Base-by-base conservation (phyloP, 2,888 invertebrate genomes). In the Netelia virgata region DNA sequence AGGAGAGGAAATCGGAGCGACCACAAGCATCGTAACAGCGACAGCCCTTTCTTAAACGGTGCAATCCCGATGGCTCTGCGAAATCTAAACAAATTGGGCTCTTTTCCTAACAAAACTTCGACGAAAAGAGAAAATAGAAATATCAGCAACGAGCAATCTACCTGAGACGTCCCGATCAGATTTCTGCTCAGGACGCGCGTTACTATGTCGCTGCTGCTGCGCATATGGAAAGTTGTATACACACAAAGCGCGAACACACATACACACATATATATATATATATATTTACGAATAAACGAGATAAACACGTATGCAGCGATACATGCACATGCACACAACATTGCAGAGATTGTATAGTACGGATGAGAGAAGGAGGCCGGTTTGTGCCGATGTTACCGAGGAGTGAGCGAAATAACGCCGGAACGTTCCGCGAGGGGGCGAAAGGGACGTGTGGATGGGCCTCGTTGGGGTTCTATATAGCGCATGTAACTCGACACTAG, bases 401-500 rank as follows among this genome's bases (percentile, higher is more conserved):
- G 73, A 73, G 72, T 18, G 64, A 63, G 66, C 14, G 5, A 53
- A 63, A 28, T 28, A 61, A 68, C 18, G 63, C 23, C 18, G 74
- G 64, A 83, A 69, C 61, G 74, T 66, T 53, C 53, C 16, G 66
- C 66, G 68, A 78, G 76, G 84, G 76, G 75, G 66, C 82, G 79
- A 78, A 73, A 74, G 82, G 72, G 85, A 83, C 74, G 83, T 73
- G 83, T 82, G 87, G 88, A 84, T 81, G 84, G 79, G 79, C 84
- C 84, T 86, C 83, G 81, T 78, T 69, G 80, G 77, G 87, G 85
- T 80, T 83, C 81, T 81, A 69, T 61, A 77, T 61, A 76, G 82
- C 79, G 64, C 80, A 63, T 87, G 92, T 92, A 92, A 92, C 90
- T 89, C 88, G 92, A 92, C 91, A 92, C 92, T 90, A 83, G 88